phyloP scores from a whole-genome alignment of 37 sponge, comb jelly and placozoan species.

The Mnemiopsis leidyi region DNA sequence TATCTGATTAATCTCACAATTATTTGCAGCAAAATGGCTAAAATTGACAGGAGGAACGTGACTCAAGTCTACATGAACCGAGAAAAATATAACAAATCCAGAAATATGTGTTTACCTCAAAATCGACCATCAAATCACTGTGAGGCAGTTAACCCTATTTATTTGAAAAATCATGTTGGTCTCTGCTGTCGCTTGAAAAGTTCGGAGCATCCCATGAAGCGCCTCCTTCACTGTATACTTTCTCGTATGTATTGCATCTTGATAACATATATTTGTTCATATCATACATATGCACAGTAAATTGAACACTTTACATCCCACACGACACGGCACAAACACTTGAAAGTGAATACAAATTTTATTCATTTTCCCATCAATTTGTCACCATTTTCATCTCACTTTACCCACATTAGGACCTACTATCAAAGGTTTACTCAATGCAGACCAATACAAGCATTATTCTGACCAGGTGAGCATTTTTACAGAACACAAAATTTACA shows the following conservation, averaged over 20 bases:
- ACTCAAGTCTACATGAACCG: not conserved
- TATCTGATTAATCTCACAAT: no score
- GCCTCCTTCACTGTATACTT: not conserved
- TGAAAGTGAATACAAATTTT: no score
- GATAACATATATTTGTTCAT: no score
- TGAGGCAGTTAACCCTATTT: not conserved
- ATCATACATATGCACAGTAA: no score
- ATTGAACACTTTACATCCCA: no score
- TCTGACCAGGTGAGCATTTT: not conserved
- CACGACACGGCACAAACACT: no score
- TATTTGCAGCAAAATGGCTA: not conserved
- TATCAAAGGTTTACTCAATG: not conserved
- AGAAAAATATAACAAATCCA: not conserved
- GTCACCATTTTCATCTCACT: no score
- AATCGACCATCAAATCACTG: not conserved
- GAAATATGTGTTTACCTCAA: slow-evolving; percentile 45
- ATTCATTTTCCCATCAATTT: not conserved
- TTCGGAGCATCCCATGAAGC: not conserved
- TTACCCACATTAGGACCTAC: not conserved
- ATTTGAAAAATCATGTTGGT: not conserved
- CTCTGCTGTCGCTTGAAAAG: not conserved
- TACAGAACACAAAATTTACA: no score
- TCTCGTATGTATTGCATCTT: no score
- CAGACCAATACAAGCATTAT: not conserved
- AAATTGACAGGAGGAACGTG: not conserved